A percentile compares a stretch with the other conserved stretches of the same genome.
Evolutionary conservation across 2,888 invertebrate species (phyloP).

Genomic region (Trimorus sp.): DNA sequence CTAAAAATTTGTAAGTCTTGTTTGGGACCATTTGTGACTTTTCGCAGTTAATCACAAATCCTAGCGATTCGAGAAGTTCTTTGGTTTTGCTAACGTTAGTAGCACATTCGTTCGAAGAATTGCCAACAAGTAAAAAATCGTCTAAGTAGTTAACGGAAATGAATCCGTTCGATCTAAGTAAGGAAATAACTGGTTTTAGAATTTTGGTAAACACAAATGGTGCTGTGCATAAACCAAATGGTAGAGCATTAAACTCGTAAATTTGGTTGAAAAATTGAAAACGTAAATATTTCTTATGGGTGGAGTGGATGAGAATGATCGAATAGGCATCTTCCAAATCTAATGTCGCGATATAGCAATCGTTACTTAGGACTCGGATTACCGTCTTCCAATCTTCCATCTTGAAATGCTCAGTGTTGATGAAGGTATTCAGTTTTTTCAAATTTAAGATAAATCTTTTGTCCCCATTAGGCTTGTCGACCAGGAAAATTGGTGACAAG

Average conservation of each 20-base stretch:
- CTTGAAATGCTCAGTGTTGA: not conserved
- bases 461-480: not conserved
- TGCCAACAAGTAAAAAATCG: not conserved
- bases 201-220: too few relatives aligned
- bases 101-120: not conserved
- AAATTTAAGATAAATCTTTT: conserved; percentile 13
- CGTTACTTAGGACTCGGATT: not conserved
- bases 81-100: not conserved
- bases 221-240: too few relatives aligned
- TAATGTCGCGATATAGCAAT: not conserved
- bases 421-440: conserved; percentile 4
- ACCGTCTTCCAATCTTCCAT: conserved; percentile 15
- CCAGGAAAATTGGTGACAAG: not conserved
- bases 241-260: not conserved
- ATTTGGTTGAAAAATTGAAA: not conserved
- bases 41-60: not conserved
- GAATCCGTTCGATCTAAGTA: not conserved
- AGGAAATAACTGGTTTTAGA: too few relatives aligned
- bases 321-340: not conserved
- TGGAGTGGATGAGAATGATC: not conserved
- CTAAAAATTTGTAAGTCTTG: not conserved
- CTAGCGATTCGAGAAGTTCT: not conserved
- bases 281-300: not conserved
- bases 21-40: not conserved
- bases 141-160: not conserved